Evolutionary conservation across 2,113 vertebrate species (phyloP), one percentile per base, ranked within the genome.

Genomic region (Hydropotes inermis): DNA sequence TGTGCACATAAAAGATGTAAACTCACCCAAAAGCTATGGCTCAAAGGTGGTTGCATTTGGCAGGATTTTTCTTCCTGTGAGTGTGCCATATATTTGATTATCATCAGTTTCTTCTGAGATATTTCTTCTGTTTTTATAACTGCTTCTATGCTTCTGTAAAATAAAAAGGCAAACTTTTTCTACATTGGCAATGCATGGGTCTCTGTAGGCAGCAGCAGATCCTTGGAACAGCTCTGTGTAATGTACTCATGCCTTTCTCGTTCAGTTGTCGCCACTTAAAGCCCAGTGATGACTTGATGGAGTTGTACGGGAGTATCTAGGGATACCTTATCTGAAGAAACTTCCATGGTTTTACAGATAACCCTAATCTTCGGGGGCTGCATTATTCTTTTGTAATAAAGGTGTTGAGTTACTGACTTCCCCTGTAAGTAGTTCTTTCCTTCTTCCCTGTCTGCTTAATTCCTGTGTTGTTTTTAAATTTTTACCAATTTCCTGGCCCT

Each of bases 381-480:
- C 89, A 84, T 91, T 89, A 55, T 96, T 94, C 74, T 90, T 89
- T 91, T 90, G 90, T 76, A 93, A 91, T 60, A 83, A 43, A 50
- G 55, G 67, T 93, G 60, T 92, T 89, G 28, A 94, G 87, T 97
- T 87, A 87, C 57, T 81, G 61, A 96, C 91, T 97, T 95, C 76
- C 61, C 23, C 36, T 94, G 6, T 87, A 92, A 55, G 10, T 84
- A 54, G 19, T 57, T 82, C 50, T 92, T 78, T 87, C 70, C 81
- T 97, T 96, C 79, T 86, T 83, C 58, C 85, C 79, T 3, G 7
- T 87, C 87, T 96, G 79, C 3, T 83, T 78, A 67, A 93, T 79
- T 89, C 55, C 45, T 83, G 54, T 92, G 50, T 90, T 87, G 61
- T 61, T 87, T 91, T 94, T 12, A 54, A 50, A 19, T 58, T 57